Evolutionary conservation across 2,888 invertebrate species (phyloP).

Genomic region (Oeneis ivallda): DNA sequence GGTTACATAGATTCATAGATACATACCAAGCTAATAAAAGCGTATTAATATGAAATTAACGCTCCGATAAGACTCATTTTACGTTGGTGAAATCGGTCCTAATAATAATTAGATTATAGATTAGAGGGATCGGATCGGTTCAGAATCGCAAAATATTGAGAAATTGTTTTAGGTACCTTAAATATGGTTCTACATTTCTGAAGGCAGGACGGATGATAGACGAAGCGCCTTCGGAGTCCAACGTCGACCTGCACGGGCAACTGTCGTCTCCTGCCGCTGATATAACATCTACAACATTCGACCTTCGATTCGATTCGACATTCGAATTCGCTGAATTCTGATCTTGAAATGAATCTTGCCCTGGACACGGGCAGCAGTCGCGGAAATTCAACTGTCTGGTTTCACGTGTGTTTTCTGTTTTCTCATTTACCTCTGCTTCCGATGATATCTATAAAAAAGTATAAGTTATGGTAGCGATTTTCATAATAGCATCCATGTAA

Average conservation of each 20-base stretch:
- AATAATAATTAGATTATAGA: too few relatives aligned
- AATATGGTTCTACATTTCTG: constrained; percentile 47
- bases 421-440: constrained; percentile 47
- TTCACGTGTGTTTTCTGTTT: constrained; percentile 38
- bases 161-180: constrained; percentile 43
- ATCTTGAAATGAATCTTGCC: constrained; percentile 24
- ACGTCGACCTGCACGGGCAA: constrained; percentile 37
- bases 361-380: constrained; percentile 67
- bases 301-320: too few relatives aligned
- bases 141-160: not conserved
- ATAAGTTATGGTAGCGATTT: too few relatives aligned
- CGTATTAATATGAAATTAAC: too few relatives aligned
- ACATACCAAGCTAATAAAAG: too few relatives aligned
- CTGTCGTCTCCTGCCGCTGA: constrained; percentile 1
- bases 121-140: too few relatives aligned
- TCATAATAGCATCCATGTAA: too few relatives aligned
- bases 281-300: not conserved
- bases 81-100: too few relatives aligned
- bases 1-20: too few relatives aligned
- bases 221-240: constrained; percentile 60
- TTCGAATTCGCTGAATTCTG: constrained; percentile 10
- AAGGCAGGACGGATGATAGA: constrained; percentile 57
- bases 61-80: too few relatives aligned
- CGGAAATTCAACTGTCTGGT: constrained; percentile 45
- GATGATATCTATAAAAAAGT: constrained; percentile 49